Percentiles rank a stretch among this genome's conserved stretches.
phyloP scores from a whole-genome alignment of 2,888 invertebrate species.

The Chironomus tentans region DNA sequence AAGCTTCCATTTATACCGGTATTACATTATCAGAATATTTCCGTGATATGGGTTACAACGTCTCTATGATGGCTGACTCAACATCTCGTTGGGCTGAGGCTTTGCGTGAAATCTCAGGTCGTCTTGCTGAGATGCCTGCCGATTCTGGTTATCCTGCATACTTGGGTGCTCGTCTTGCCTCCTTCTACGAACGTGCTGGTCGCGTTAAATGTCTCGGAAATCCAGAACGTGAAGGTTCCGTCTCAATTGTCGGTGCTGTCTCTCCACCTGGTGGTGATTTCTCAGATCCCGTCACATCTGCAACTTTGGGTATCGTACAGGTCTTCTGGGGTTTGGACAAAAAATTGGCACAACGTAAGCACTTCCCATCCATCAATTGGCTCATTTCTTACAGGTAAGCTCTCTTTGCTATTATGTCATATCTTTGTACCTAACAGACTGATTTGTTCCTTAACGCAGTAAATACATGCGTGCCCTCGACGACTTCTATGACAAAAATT shows the following conservation, averaged over 20 bases:
- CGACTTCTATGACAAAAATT: constrained; percentile 99
- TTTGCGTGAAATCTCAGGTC: constrained; percentile 97
- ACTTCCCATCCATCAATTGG: constrained; percentile 99
- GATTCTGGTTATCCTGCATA: constrained; percentile 99
- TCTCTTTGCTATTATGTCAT: constrained; percentile 14
- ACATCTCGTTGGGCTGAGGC: constrained; percentile 99
- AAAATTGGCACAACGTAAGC: constrained; percentile 97
- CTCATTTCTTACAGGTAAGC: constrained; percentile 80
- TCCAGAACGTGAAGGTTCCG: constrained; percentile 96
- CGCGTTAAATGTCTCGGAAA: constrained; percentile 95
- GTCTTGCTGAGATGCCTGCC: constrained; percentile 99
- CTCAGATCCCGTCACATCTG: constrained; percentile 99
- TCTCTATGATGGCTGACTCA: constrained; percentile 99
- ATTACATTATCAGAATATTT: constrained; percentile 99
- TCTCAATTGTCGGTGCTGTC: constrained; percentile 98
- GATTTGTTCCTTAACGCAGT: constrained; percentile 46
- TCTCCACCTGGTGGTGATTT: constrained; percentile 99
- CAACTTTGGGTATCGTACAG: constrained; percentile 96
- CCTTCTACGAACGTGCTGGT: constrained; percentile 99
- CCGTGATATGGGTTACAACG: constrained; percentile 99
- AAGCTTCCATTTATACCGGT: constrained; percentile 99
- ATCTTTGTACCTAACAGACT: too few species aligned
- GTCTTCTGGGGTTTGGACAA: constrained; percentile 99
- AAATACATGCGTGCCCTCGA: constrained; percentile 98
- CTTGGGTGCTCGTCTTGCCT: constrained; percentile 93